These are phyloP conservation scores for Pipistrellus kuhlii DNA, from an alignment of 2,797 vertebrate species.

Conservation along the genomic window DNA sequence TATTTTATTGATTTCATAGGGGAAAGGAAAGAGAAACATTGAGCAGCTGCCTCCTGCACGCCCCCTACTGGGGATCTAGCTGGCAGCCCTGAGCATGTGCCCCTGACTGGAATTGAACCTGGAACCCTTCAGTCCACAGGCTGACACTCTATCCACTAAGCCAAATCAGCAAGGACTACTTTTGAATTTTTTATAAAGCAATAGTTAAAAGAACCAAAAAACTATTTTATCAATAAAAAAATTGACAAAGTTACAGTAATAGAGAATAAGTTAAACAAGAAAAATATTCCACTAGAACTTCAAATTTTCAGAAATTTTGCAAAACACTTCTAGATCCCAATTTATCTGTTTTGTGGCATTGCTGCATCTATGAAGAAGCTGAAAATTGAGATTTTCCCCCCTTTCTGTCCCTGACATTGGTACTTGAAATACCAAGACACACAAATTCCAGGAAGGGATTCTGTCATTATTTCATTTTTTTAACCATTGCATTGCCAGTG, in stretches of 20 bases:
- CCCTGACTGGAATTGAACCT: too few relatives aligned
- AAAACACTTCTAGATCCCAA: background rate
- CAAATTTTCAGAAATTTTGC: constrained; percentile 38
- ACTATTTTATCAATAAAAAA: background rate
- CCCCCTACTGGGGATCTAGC: too few relatives aligned
- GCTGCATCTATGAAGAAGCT: constrained; percentile 26
- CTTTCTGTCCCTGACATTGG: background rate
- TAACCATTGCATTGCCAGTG: background rate
- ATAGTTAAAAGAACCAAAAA: constrained; percentile 49
- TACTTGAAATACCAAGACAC: background rate
- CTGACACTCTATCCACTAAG: too few relatives aligned
- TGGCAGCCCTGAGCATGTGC: too few relatives aligned
- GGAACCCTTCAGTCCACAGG: too few relatives aligned
- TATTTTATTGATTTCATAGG: too few relatives aligned
- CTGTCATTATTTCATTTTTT: background rate
- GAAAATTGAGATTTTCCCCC: background rate
- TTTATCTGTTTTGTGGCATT: background rate
- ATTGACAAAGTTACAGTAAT: constrained; percentile 18
- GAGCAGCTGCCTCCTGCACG: too few relatives aligned
- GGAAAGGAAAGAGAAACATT: too few relatives aligned
- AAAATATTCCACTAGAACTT: constrained; percentile 54
- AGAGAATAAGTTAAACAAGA: background rate
- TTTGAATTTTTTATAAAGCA: background rate
- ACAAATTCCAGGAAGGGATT: background rate
- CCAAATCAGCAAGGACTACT: too few relatives aligned